Evolutionary conservation across 2,797 vertebrate genomes (phyloP).

Genomic region (Coendou prehensilis): DNA sequence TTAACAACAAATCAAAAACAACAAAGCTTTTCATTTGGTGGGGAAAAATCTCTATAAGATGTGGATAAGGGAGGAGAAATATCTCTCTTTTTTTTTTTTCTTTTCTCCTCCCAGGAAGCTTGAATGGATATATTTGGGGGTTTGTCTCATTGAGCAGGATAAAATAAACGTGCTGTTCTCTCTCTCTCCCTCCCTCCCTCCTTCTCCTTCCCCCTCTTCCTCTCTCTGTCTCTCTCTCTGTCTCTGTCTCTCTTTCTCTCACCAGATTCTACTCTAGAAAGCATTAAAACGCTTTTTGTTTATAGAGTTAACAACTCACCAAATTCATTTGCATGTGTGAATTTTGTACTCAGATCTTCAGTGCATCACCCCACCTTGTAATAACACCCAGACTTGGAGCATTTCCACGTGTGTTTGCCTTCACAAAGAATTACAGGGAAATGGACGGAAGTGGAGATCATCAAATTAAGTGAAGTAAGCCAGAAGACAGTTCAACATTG

Average conservation of each 20-base stretch:
- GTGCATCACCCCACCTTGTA: too few relatives aligned
- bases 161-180: background rate
- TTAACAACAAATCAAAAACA: background rate
- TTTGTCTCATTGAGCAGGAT: background rate
- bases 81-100: rapidly evolving
- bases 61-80: background rate
- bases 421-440: background rate
- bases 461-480: background rate
- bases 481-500: background rate
- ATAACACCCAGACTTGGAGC: background rate
- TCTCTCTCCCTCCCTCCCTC: too few relatives aligned
- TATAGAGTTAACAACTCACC: background rate
- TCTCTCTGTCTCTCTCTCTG: background rate
- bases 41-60: background rate
- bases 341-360: background rate
- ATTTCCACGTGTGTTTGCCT: background rate
- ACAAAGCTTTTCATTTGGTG: background rate
- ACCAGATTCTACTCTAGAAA: background rate
- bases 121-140: background rate
- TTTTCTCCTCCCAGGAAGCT: background rate
- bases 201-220: background rate
- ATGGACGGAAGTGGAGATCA: background rate
- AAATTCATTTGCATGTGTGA: background rate
- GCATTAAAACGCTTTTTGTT: background rate
- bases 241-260: background rate